Evolutionary conservation across 2,113 vertebrate genomes (phyloP), one percentile per base, ranked within the genome.

Genomic region (Vanacampus margaritifer): DNA sequence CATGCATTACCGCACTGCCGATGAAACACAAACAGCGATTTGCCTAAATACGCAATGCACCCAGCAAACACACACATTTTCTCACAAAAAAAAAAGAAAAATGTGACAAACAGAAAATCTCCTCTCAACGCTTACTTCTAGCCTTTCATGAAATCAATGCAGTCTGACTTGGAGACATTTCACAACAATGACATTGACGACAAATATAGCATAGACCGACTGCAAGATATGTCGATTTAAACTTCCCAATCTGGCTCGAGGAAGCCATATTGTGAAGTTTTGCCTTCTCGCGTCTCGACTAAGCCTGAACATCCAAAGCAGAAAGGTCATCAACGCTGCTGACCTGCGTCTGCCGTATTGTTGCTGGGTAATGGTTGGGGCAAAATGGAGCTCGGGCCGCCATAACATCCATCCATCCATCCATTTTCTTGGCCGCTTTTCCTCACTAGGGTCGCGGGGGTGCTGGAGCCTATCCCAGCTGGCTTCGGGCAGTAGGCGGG

Each of bases 1-100:
- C 74, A 80, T 75, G 81, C 76, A 64, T 81, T 74, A 86, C 79
- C 64, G 71, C 65, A 78, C 72, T 74, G 70, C 72, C 75, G 68
- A 62, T 67, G 59, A 72, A 86, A 76, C 54, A 75, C 74, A 74
- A 84, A 84, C 67, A 75, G 64, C 50, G 58, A 82, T 79, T 78
- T 84, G 37, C 72, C 59, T 68, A 65, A 72, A 81, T 45, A 74
- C 74, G 79, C 75, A 80, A 63, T 48, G 51, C 57, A 60, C 48
- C 65, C 58, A 50, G 69, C 28, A 62, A 45, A 48, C 28, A 67
- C 37, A 51, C 41, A 61, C 69, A 65, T 71, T 68, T 59, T 51
- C 48, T 36, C 16, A 7, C 59, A 2, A 10, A 9, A 51, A 21
- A 23, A 39, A n/a, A 23, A 60, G 13, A n/a, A n/a, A 26, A 23